Percentiles rank a stretch among this genome's conserved stretches.
Evolutionary conservation across 2,797 vertebrate genomes (phyloP).

Genomic region (Sebastes cheni): DNA sequence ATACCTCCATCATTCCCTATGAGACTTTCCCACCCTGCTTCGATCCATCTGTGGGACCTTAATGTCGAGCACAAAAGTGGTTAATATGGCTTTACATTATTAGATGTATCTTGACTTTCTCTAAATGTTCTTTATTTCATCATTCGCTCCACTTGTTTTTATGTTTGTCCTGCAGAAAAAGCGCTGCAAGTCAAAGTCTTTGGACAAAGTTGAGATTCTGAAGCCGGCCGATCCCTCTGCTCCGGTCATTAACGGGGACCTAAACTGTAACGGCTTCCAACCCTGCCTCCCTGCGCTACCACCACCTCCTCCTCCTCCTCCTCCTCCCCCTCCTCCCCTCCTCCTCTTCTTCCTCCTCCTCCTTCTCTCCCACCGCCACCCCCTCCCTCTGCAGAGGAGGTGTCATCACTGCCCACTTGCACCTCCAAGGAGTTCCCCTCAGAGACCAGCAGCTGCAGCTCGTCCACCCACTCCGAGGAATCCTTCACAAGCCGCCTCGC

Average conservation of each 20-base stretch:
- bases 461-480: conserved; percentile 91
- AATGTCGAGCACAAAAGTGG: conserved; percentile 46
- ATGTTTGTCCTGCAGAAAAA: conserved; percentile 87
- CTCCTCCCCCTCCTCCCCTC: conserved; percentile 44
- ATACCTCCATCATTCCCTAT: not conserved
- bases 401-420: conserved; percentile 81
- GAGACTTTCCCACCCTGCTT: not conserved
- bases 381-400: conserved; percentile 28
- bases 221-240: conserved; percentile 78
- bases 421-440: conserved; percentile 86
- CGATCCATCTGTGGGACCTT: conserved; percentile 18
- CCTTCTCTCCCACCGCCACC: conserved; percentile 72
- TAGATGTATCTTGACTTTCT: not conserved
- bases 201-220: conserved; percentile 90
- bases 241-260: conserved; percentile 82
- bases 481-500: conserved; percentile 88
- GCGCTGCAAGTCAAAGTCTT: conserved; percentile 91
- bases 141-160: not conserved
- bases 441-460: conserved; percentile 91
- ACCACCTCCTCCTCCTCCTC: conserved; percentile 73
- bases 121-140: not conserved
- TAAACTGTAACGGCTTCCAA: conserved; percentile 86
- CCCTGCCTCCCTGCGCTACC: conserved; percentile 80
- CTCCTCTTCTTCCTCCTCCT: conserved; percentile 50
- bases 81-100: conserved; percentile 29